These are phyloP conservation scores for Sebastolobus alascanus DNA, from an alignment of 2,797 vertebrate species.

Conservation along the genomic window DNA sequence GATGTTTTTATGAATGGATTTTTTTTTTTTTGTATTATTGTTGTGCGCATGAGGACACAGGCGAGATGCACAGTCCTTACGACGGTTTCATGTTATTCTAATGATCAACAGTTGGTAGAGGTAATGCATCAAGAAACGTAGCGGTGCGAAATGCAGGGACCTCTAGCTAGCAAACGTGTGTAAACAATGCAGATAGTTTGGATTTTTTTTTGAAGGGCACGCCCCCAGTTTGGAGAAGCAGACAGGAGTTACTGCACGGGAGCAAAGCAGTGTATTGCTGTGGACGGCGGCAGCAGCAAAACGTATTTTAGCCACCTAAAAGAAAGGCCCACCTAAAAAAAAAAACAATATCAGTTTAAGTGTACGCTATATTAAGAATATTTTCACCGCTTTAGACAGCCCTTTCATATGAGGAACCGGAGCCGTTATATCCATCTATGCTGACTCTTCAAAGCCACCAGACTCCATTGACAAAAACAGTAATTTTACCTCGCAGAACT, in stretches of 20 bases:
- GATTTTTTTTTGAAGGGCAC: not conserved
- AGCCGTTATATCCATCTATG: too few relatives aligned
- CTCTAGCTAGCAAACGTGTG: too few relatives aligned
- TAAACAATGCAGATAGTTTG: too few relatives aligned
- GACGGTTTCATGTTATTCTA: too few relatives aligned
- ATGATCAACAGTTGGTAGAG: too few relatives aligned
- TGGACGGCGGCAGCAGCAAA: not conserved
- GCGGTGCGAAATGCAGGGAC: not conserved
- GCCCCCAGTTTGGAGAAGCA: not conserved
- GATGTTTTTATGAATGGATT: not conserved
- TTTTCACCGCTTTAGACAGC: not conserved
- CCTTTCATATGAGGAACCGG: too few relatives aligned
- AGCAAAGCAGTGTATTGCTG: not conserved
- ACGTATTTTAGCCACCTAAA: not conserved
- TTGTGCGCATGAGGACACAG: not conserved
- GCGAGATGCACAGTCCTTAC: not conserved
- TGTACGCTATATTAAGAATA: not conserved
- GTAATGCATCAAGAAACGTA: not conserved
- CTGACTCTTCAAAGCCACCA: too few relatives aligned
- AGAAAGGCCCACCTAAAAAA: too few relatives aligned
- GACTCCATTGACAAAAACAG: too few relatives aligned
- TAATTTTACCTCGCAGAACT: too few relatives aligned
- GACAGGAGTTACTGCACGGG: not conserved
- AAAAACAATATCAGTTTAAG: not conserved
- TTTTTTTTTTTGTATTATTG: not conserved